phyloP scores from a whole-genome alignment of 35 echinoderm and acorn worm genomes.

The Stichopus chloronotus region DNA sequence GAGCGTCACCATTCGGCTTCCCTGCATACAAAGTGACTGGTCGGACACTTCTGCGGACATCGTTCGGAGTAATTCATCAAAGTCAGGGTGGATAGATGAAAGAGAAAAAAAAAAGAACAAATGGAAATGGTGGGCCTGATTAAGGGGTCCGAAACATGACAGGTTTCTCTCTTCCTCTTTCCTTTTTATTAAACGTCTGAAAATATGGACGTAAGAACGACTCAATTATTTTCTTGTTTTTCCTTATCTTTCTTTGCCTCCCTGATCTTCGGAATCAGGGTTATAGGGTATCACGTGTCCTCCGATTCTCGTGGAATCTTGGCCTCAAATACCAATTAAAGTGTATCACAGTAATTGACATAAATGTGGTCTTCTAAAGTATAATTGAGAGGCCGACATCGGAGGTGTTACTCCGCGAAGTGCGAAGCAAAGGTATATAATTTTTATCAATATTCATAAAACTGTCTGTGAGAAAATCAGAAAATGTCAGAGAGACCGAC shows the following conservation, averaged over 20 bases:
- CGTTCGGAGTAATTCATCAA: conserved; percentile 49
- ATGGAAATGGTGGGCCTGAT: conserved; percentile 35
- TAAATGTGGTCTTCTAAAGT: conserved; percentile 52
- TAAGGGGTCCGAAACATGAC: conserved; percentile 22
- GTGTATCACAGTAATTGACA: conserved; percentile 59
- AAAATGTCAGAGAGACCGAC: background rate
- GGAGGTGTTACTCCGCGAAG: background rate
- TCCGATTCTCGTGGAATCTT: background rate
- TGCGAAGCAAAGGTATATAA: conserved; percentile 45
- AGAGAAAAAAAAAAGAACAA: conserved; percentile 16
- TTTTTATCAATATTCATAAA: conserved; percentile 63
- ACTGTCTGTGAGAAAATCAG: conserved; percentile 40
- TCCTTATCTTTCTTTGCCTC: background rate
- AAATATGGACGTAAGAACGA: background rate
- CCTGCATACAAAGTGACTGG: conserved; percentile 46
- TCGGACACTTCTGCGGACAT: conserved; percentile 51
- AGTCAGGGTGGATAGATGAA: conserved; percentile 42
- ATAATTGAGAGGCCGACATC: conserved; percentile 39
- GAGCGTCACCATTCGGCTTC: conserved; percentile 37
- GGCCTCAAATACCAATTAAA: conserved; percentile 65
- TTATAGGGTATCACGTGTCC: background rate
- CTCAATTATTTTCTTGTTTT: background rate
- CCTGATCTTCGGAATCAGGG: background rate
- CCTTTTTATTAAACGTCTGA: background rate
- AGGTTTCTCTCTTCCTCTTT: background rate